Evolutionary conservation across 2,113 vertebrate species (phyloP).

Genomic region (Trochalopteron elliotii): DNA sequence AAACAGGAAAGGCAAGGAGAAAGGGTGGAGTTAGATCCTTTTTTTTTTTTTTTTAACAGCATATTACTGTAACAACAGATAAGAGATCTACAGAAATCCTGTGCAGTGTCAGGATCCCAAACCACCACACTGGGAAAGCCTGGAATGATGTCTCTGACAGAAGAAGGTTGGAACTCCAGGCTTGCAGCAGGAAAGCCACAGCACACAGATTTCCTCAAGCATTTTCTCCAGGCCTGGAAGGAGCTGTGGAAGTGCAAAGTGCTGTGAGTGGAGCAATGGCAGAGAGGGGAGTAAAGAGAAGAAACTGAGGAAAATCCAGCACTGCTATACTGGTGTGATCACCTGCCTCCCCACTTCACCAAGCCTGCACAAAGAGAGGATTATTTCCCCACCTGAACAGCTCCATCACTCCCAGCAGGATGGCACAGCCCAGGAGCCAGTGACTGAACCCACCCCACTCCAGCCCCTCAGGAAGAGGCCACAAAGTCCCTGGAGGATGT

Average conservation of each 20-base stretch:
- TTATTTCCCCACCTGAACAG: background rate
- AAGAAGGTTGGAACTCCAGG: background rate
- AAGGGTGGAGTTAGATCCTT: background rate
- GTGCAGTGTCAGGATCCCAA: background rate
- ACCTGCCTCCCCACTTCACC: background rate
- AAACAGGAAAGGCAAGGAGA: conserved; percentile 11
- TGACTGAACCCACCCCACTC: background rate
- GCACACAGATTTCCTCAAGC: background rate
- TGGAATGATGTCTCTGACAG: background rate
- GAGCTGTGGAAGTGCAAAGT: background rate
- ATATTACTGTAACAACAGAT: background rate
- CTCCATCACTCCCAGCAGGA: background rate
- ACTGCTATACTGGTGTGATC: no score
- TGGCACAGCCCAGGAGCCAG: background rate
- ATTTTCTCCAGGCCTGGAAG: background rate
- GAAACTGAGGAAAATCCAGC: background rate
- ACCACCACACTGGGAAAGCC: background rate
- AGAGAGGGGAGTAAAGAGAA: background rate
- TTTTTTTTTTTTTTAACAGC: background rate
- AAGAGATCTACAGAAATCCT: background rate
- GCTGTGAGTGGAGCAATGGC: background rate
- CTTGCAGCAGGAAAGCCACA: background rate
- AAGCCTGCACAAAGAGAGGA: background rate
- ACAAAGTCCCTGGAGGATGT: background rate
- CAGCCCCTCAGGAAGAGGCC: background rate